Conservation (phyloP, 2,797 vertebrate genomes). For the Mormyrops boulengeri region DNA sequence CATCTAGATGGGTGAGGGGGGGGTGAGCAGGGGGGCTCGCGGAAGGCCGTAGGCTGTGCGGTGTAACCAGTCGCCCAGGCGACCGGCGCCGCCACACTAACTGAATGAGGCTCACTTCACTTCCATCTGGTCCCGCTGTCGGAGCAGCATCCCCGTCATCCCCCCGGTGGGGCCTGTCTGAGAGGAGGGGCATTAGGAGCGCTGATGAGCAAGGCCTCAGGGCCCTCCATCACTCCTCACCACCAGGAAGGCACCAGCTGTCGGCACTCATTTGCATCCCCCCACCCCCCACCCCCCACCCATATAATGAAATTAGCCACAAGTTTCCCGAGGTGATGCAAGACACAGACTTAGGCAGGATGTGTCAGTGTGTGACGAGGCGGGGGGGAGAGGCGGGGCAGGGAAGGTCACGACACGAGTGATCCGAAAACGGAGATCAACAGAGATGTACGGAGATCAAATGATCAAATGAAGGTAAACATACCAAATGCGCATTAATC, state of each 20-base stretch:
- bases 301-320: conserved; percentile 97
- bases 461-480: conserved; percentile 18
- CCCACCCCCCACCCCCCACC: conserved; percentile 55
- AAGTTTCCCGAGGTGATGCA: conserved; percentile 93
- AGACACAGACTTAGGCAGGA: conserved; percentile 70
- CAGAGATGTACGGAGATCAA: conserved; percentile 35
- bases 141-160: conserved; percentile 52
- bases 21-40: conserved; percentile 20
- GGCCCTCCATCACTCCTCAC: conserved; percentile 82
- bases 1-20: not conserved
- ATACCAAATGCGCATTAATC: not conserved
- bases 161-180: conserved; percentile 72
- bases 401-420: conserved; percentile 59
- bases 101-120: conserved; percentile 48
- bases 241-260: conserved; percentile 85
- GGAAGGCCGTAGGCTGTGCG: conserved; percentile 36
- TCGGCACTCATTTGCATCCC: conserved; percentile 93
- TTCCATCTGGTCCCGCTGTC: conserved; percentile 80
- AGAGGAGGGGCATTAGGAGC: conserved; percentile 65
- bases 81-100: conserved; percentile 52
- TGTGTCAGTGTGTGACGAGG: conserved; percentile 62
- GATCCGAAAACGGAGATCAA: conserved; percentile 35
- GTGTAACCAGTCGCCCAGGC: conserved; percentile 49
- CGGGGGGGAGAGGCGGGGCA: conserved; percentile 49
- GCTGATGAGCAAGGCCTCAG: conserved; percentile 72